Evolutionary conservation across 1,140 invertebrate species (phyloP), one percentile per base, ranked within the genome.

Genomic region (Aphidius gifuensis): DNA sequence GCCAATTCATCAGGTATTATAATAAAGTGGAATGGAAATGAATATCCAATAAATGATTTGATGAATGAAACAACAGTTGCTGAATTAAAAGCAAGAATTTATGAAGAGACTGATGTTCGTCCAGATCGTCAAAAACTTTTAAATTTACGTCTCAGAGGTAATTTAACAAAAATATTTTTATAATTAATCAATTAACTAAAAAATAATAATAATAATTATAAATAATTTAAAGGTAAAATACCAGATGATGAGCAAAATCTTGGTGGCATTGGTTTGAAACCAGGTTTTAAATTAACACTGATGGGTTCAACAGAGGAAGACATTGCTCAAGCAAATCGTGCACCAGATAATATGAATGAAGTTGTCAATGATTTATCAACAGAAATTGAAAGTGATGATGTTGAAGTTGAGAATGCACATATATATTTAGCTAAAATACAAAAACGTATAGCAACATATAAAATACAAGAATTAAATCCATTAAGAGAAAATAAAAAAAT

Each of bases 281-380:
- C 88, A n/a, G 92, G 92, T 43, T 90, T 92, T 61, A 96, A 97
- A 80, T 85, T 98, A 11, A 97, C 98, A 93, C 92, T 98, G 89
- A 96, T 98, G 86, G 96, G 96, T 0, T 97, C 94, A 1, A 82
- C 92, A 32, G 96, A 98, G 76, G 90, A 94, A 71, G 93, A 92
- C 55, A 95, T 98, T 67, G 88, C 88, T 56, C 88, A 90, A 74
- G 91, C 88, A 1, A 87, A 87, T 71, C 86, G 86, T 61, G 87
- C 88, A 58, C 92, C 93, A 0, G 86, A 90, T 66, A 87, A 92
- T 64, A 82, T 92, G 50, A 90, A 92, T 45, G 89, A 94, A 71
- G 92, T 95, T 1, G 81, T 94, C 5, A 93, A 96, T 77, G 93
- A 95, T 77, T 83, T 93, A 54, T 91, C 93, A 70, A 90, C 93